Percentiles rank a stretch among this genome's conserved stretches.
These are phyloP conservation scores for Rhineura floridana DNA, from an alignment of 2,113 vertebrate species.

Conservation along the genomic window DNA sequence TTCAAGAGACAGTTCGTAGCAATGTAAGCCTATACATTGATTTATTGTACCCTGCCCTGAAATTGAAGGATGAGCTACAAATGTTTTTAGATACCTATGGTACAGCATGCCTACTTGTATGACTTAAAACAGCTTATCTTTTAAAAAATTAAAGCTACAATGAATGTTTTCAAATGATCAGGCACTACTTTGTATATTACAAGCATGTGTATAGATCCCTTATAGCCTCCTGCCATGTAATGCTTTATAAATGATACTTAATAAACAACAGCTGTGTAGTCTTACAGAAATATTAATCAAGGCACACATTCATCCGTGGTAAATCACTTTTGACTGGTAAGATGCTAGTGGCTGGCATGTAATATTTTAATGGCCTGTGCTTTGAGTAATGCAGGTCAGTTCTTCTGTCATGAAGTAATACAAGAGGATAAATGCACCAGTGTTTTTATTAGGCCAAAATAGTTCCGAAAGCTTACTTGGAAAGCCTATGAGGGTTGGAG, in stretches of 20 bases:
- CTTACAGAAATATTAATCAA: conserved; percentile 68
- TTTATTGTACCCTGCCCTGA: conserved; percentile 1
- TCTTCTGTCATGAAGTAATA: conserved; percentile 4
- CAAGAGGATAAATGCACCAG: conserved; percentile 29
- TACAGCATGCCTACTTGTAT: conserved; percentile 59
- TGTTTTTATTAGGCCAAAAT: conserved; percentile 54
- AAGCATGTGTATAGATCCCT: conserved; percentile 64
- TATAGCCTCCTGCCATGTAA: conserved; percentile 67
- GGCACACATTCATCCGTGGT: conserved; percentile 56
- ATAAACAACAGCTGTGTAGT: conserved; percentile 69
- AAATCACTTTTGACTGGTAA: conserved; percentile 63
- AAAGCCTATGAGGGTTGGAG: conserved; percentile 23
- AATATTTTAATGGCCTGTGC: conserved; percentile 52
- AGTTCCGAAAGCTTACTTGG: conserved; percentile 42
- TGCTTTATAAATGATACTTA: conserved; percentile 72
- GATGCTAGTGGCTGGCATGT: conserved; percentile 41
- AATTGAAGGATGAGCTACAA: too few species aligned
- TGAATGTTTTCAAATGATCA: conserved; percentile 68
- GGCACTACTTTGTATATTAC: conserved; percentile 69
- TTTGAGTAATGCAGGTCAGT: conserved; percentile 34
- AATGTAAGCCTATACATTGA: conserved; percentile 41
- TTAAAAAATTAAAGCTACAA: conserved; percentile 70
- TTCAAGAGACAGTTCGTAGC: conserved; percentile 32
- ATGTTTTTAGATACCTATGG: conserved; percentile 37
- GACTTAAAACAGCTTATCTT: conserved; percentile 63